phyloP scores from a whole-genome alignment of 2,797 vertebrate species.

The Lepus oiostolus region DNA sequence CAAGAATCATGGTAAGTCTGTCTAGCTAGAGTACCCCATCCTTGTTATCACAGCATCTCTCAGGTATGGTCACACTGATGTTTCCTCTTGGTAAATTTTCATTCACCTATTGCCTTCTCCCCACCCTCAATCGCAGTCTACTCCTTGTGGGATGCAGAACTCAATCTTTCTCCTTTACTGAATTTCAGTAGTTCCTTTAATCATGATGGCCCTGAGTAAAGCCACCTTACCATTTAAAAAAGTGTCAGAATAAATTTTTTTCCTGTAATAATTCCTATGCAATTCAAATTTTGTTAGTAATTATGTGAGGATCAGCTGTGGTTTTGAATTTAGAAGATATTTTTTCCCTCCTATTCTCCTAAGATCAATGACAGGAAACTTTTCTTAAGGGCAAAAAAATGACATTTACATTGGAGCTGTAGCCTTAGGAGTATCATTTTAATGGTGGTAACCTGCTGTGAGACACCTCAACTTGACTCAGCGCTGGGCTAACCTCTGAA shows the following conservation, averaged over 20 bases:
- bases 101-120: background rate
- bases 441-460: background rate
- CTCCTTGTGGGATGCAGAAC: background rate
- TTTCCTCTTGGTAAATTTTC: background rate
- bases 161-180: background rate
- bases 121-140: background rate
- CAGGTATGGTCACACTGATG: background rate
- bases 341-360: background rate
- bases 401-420: background rate
- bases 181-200: background rate
- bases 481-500: background rate
- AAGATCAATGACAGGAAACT: background rate
- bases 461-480: background rate
- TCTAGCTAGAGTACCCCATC: background rate
- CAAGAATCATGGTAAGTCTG: background rate
- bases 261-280: background rate
- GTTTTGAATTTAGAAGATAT: constrained; percentile 45
- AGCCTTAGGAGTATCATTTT: background rate
- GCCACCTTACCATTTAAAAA: background rate
- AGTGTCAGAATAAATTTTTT: background rate
- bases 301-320: constrained; percentile 17
- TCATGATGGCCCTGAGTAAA: background rate
- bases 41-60: background rate
- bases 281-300: constrained; percentile 24
- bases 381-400: constrained; percentile 26